Conservation (phyloP, 2,888 invertebrate genomes). For the Cosmia pyralina region DNA sequence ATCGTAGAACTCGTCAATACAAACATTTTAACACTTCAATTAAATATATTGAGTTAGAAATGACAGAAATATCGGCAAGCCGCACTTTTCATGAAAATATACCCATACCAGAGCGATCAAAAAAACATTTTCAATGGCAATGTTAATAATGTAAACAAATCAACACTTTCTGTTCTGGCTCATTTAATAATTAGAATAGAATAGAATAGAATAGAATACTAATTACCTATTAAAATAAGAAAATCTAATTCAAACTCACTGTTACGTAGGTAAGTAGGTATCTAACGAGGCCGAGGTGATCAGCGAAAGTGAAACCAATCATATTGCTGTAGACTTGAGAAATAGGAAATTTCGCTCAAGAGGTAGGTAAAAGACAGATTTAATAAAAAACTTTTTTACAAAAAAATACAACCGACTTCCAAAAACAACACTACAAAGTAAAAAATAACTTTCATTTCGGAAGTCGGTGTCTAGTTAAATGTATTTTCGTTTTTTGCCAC, state of each 20-base stretch:
- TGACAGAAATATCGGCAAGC: too few relatives aligned
- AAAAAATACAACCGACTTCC: too few relatives aligned
- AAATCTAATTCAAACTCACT: constrained; percentile 27
- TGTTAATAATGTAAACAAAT: not conserved
- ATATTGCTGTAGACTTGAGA: not conserved
- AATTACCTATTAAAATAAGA: constrained; percentile 19
- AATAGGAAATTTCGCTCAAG: not conserved
- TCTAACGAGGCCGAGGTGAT: constrained; percentile 5
- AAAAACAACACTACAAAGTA: too few relatives aligned
- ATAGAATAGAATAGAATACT: too few relatives aligned
- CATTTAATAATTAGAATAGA: constrained; percentile 31
- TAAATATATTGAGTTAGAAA: too few relatives aligned
- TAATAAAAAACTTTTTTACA: not conserved
- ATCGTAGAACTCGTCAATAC: too few relatives aligned
- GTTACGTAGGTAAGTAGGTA: not conserved
- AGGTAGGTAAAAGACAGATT: not conserved
- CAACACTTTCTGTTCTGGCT: constrained; percentile 25
- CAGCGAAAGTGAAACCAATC: constrained; percentile 36
- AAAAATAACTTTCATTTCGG: too few relatives aligned
- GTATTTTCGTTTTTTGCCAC: too few relatives aligned
- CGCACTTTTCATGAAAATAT: too few relatives aligned
- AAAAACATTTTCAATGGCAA: not conserved
- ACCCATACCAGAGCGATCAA: too few relatives aligned
- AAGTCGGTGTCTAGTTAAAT: too few relatives aligned
- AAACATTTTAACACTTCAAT: too few relatives aligned